Base-by-base conservation (phyloP, 35 echinoderm and acorn worm genomes). In the Hemicentrotus pulcherrimus region DNA sequence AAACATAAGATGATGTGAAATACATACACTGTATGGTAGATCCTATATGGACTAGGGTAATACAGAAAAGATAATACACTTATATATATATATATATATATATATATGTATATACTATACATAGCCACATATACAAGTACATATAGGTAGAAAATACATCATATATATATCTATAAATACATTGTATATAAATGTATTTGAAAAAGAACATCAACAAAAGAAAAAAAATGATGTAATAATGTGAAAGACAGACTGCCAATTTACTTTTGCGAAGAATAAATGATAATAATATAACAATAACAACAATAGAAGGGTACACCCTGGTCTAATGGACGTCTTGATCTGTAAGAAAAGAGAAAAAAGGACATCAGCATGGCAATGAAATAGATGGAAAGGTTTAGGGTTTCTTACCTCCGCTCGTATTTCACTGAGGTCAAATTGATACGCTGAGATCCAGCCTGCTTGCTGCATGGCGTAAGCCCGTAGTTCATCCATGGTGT, bases 341-440 rank as follows among this genome's bases (percentile, higher is more conserved):
- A 78, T 78, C 65, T 78, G 65, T 28, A 28, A 78, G 65, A 78
- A 18, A 78, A 78, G 24, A 78, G 7, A 18, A 78, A 78, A 28
- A 70, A 19, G 15, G 61, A 70, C 6, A n/a, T 6, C 19, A 78
- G 0, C 22, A n/a, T n/a, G 65, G 22, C 50, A 55, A 78, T 78
- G 19, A 28, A 78, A n/a, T 78, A 7, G 65, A 78, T 28, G 88
- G 0, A 90, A 93, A 58, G 24, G 32, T 33, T 33, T 46, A 35
- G 32, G 90, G 16, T 3, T 15, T 48, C 48, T 93, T 93, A 96
- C 96, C 94, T 96, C 86, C 78, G 92, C 94, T 86, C 86, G 48
- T n/a, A 96, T 95, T 92, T 98, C 96, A 50, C 95, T 96, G 28
- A 98, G 93, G 47, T 91, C 94, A 16, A 94, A 65, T 22, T 94